Evolutionary conservation across 2,888 invertebrate species (phyloP), one percentile per base, ranked within the genome.

Genomic region (Euplagia quadripunctaria): DNA sequence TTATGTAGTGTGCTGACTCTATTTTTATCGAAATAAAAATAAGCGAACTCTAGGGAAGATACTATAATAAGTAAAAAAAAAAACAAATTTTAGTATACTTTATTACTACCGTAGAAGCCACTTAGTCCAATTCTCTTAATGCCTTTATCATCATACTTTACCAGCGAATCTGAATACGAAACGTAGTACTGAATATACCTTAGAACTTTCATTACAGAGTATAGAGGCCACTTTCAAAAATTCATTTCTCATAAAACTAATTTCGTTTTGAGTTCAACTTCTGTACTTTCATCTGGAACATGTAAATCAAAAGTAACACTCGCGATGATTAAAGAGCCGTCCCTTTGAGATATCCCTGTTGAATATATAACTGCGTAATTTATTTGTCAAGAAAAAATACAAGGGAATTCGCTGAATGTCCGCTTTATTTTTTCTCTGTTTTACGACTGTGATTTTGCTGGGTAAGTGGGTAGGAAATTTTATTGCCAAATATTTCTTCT

Each of bases 311-410:
- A 82, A 82, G 84, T 84, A 86, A 87, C 84, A 80, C 87, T 88
- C 79, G 80, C 71, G 49, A 80, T 87, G 87, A 88, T 88, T 86
- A 88, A 88, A 87, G 83, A 81, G 72, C 79, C 83, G 80, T 81
- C 75, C 77, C 76, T 84, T 82, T 70, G 82, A 83, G 83, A 80
- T 80, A 79, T 82, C 80, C 73, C 69, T 75, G 70, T 70, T 84
- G 86, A 87, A 88, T 86, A 81, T 82, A 84, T 84, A 88, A 87
- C 82, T 85, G 83, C 71, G 77, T 85, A 85, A 87, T 87, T 86
- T 87, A 82, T 87, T 87, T 87, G 83, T 74, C 79, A 72, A 79
- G 74, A 73, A 85, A 83, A 84, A 82, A 82, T 78, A 81, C 77
- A 68, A 76, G 77, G 20, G 71, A 49, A 55, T 20, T 64, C 42